These are phyloP conservation scores for Pachypanchax playfairii DNA, from an alignment of 2,113 vertebrate species.

Conservation along the genomic window DNA sequence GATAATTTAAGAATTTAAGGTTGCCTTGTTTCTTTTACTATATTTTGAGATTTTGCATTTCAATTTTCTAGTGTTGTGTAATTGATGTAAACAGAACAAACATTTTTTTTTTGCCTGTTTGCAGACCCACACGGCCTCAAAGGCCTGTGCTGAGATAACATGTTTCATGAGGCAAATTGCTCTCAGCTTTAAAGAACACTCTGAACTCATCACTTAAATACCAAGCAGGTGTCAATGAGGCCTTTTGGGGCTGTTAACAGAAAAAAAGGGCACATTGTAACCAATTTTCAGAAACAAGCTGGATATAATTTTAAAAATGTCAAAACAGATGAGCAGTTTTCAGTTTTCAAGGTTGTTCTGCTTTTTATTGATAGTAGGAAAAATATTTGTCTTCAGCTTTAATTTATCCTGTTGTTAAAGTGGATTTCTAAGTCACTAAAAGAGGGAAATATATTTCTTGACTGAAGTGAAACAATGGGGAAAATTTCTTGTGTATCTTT, in stretches of 20 bases:
- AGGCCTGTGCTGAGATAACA: neutral
- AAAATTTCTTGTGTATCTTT: no score
- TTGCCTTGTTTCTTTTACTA: no score
- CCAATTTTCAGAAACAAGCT: conserved; percentile 1
- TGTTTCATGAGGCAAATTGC: neutral
- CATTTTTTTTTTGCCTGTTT: neutral
- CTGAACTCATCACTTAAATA: conserved; percentile 25
- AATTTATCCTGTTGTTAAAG: neutral
- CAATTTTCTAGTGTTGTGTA: no score
- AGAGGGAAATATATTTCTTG: conserved; percentile 1
- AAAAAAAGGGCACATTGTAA: conserved; percentile 5
- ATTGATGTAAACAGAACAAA: neutral
- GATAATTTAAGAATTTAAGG: no score
- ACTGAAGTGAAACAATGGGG: no score
- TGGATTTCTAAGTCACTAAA: conserved; percentile 9
- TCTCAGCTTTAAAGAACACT: conserved; percentile 12
- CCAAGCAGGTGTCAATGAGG: conserved; percentile 10
- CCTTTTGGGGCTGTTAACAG: conserved; percentile 15
- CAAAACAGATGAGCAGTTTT: conserved; percentile 16
- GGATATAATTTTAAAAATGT: conserved; percentile 4
- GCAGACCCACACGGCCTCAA: neutral
- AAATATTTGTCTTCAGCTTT: neutral
- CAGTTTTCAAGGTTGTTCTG: neutral
- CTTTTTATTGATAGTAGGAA: neutral
- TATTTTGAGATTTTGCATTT: no score